These are phyloP conservation scores for Phasianus colchicus DNA, from an alignment of 2,113 vertebrate genomes.

Conservation along the genomic window DNA sequence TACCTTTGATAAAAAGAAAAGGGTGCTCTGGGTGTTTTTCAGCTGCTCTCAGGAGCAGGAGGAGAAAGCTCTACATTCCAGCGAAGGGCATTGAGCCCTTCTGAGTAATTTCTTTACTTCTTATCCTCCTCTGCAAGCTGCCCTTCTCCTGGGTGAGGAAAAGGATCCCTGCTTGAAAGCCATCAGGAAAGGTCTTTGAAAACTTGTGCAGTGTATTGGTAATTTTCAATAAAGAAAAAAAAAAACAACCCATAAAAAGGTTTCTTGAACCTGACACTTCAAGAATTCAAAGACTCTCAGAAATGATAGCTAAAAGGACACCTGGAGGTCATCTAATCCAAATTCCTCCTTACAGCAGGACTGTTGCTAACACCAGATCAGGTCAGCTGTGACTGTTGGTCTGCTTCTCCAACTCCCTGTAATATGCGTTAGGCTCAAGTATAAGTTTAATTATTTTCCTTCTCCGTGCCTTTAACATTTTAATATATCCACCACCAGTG, in stretches of 20 bases:
- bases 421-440: not conserved
- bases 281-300: not conserved
- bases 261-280: not conserved
- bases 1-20: not conserved
- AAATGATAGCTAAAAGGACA: not conserved
- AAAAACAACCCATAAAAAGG: not conserved
- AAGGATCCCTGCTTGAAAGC: rapidly evolving
- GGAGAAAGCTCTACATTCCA: not conserved
- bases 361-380: not conserved
- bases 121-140: not conserved
- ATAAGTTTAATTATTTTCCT: not conserved
- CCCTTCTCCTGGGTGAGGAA: not conserved
- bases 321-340: not conserved
- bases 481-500: not conserved
- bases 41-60: not conserved
- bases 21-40: not conserved
- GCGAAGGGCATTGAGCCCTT: not conserved
- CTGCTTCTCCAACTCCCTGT: not conserved
- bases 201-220: not conserved
- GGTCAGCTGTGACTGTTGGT: not conserved
- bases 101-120: not conserved
- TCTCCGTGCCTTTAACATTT: not conserved
- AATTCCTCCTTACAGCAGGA: not conserved
- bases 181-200: not conserved
- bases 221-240: not conserved